Evolutionary conservation across 2,888 invertebrate species (phyloP).

Genomic region (Brenthis ino): DNA sequence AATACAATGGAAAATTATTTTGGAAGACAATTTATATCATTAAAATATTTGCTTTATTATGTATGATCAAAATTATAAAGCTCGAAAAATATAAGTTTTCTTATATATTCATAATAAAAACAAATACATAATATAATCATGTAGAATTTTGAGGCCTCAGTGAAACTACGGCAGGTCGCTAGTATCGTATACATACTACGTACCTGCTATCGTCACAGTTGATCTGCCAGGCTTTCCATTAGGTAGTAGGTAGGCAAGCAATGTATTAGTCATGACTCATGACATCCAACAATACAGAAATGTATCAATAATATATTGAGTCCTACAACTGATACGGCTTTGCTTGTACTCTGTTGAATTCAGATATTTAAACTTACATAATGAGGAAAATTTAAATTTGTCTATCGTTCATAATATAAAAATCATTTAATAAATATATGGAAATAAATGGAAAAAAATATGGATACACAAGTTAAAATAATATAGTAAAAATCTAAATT

Average conservation of each 20-base stretch:
- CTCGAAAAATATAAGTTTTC: too few relatives aligned
- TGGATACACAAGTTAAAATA: too few relatives aligned
- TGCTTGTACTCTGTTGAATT: neutral
- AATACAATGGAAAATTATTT: too few relatives aligned
- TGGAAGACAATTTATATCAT: too few relatives aligned
- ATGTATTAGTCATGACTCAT: constrained; percentile 5
- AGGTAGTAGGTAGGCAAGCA: neutral
- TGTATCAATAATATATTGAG: too few relatives aligned
- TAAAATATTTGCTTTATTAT: too few relatives aligned
- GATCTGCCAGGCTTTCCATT: constrained; percentile 8
- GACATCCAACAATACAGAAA: neutral
- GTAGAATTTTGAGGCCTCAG: constrained; percentile 1
- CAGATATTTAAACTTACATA: too few relatives aligned
- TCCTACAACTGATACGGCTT: constrained; percentile 5
- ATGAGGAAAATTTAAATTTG: neutral
- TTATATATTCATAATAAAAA: too few relatives aligned
- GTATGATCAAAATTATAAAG: too few relatives aligned
- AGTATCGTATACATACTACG: neutral
- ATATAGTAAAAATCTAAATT: too few relatives aligned
- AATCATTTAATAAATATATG: too few relatives aligned
- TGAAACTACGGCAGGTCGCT: neutral
- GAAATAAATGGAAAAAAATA: too few relatives aligned
- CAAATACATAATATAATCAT: neutral
- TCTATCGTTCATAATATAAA: neutral
- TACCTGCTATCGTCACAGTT: constrained; percentile 16